phyloP scores from a whole-genome alignment of 2,888 invertebrate species.

The Drosophila cracens region DNA sequence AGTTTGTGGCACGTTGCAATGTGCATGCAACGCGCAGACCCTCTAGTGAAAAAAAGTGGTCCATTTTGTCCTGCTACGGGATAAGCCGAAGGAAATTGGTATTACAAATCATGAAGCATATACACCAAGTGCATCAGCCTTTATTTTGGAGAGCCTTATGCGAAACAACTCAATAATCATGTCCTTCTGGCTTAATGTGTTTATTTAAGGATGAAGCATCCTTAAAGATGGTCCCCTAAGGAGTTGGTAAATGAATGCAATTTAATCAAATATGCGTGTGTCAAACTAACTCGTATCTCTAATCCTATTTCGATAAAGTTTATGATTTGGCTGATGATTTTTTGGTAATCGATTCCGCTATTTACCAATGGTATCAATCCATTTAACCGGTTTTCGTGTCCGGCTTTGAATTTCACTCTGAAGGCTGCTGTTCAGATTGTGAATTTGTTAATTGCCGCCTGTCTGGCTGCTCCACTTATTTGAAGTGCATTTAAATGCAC shows the following conservation, averaged over 20 bases:
- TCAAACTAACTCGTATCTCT: not conserved
- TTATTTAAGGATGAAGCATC: not conserved
- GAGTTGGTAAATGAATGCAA: not conserved
- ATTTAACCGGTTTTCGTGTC: not conserved
- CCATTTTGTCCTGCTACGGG: constrained; percentile 34
- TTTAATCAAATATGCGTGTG: not conserved
- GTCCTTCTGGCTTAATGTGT: not conserved
- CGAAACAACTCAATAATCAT: not conserved
- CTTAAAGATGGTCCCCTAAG: not conserved
- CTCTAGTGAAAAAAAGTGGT: constrained; percentile 30
- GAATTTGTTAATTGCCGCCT: not conserved
- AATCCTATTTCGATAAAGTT: not conserved
- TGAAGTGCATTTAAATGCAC: constrained; percentile 55
- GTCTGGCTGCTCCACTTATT: not conserved
- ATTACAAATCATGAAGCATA: constrained; percentile 51
- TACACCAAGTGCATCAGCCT: constrained; percentile 4
- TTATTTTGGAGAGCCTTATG: not conserved
- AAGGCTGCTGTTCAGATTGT: not conserved
- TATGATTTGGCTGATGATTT: not conserved
- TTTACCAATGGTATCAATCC: not conserved
- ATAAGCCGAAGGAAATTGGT: constrained; percentile 49
- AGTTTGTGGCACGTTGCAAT: constrained; percentile 66
- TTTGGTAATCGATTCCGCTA: not conserved
- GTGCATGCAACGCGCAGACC: constrained; percentile 22
- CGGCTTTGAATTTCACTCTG: not conserved